Conservation (phyloP, 1,140 invertebrate species). For the Pteromalus puparum region DNA sequence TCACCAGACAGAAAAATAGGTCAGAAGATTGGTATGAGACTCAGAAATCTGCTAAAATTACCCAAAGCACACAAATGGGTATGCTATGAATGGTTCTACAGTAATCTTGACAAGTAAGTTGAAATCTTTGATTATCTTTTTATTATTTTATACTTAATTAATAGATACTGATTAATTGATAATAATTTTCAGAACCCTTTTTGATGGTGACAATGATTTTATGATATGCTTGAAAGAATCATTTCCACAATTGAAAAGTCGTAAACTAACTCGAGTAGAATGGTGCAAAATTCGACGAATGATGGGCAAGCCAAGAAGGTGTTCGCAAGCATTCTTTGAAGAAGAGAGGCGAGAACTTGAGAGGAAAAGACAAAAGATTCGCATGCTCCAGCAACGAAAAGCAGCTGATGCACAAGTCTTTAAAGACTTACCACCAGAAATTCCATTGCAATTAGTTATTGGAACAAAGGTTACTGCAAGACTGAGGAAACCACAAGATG, state of each 20-base stretch:
- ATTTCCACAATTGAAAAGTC: constrained; percentile 93
- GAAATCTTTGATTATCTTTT: constrained; percentile 1
- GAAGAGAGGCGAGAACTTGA: constrained; percentile 95
- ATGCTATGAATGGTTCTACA: constrained; percentile 99
- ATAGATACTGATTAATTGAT: constrained; percentile 37
- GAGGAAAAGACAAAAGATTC: constrained; percentile 92
- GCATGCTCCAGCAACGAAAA: constrained; percentile 96
- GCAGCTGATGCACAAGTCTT: constrained; percentile 84
- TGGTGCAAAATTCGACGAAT: constrained; percentile 96
- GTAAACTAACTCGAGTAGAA: constrained; percentile 91
- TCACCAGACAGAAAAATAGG: constrained; percentile 86
- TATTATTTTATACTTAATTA: constrained; percentile 30
- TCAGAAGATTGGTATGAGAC: constrained; percentile 91
- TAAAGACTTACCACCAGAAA: constrained; percentile 96
- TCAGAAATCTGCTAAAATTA: constrained; percentile 97
- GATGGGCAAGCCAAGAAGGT: constrained; percentile 98
- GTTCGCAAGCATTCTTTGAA: constrained; percentile 95
- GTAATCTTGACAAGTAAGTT: constrained; percentile 92
- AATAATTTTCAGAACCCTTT: constrained; percentile 83
- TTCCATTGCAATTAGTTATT: constrained; percentile 96
- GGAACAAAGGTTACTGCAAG: constrained; percentile 97
- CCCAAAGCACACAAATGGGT: constrained; percentile 99
- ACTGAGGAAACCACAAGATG: constrained; percentile 95
- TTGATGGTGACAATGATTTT: constrained; percentile 98
- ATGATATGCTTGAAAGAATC: constrained; percentile 94